These are phyloP conservation scores for Vandiemenella viatica DNA, from an alignment of 2,888 invertebrate species.

Conservation along the genomic window DNA sequence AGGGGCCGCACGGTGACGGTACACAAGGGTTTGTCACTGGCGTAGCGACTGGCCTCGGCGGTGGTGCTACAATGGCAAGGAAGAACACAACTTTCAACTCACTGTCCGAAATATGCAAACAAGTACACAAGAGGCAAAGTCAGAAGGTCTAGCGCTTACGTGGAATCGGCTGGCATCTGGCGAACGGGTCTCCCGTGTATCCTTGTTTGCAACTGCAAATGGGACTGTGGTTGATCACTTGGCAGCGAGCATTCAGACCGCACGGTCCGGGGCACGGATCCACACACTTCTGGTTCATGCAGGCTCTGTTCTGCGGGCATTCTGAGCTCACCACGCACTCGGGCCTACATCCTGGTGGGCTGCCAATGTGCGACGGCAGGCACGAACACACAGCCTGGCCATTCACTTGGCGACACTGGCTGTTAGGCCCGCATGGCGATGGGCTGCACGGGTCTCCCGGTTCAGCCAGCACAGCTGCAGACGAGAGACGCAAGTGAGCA, in stretches of 20 bases:
- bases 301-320: conserved; percentile 26
- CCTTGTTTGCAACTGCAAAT: conserved; percentile 55
- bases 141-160: conserved; percentile 4
- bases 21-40: conserved; percentile 25
- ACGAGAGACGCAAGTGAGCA: neutral
- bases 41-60: conserved; percentile 21
- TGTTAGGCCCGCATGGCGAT: conserved; percentile 24
- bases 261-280: conserved; percentile 28
- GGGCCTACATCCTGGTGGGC: conserved; percentile 26
- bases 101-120: neutral
- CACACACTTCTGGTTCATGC: conserved; percentile 25
- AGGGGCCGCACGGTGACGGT: conserved; percentile 42
- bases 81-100: neutral
- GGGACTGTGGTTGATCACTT: conserved; percentile 63
- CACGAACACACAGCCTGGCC: conserved; percentile 24
- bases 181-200: conserved; percentile 60
- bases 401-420: conserved; percentile 24
- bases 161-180: conserved; percentile 43
- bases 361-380: conserved; percentile 23
- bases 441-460: conserved; percentile 20
- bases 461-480: conserved; percentile 21
- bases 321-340: conserved; percentile 25
- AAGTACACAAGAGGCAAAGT: neutral
- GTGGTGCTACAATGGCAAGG: neutral
- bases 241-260: conserved; percentile 44